Percentiles rank a stretch among this genome's conserved stretches.
phyloP scores from a whole-genome alignment of 2,113 vertebrate genomes.

The Hippocampus zosterae region DNA sequence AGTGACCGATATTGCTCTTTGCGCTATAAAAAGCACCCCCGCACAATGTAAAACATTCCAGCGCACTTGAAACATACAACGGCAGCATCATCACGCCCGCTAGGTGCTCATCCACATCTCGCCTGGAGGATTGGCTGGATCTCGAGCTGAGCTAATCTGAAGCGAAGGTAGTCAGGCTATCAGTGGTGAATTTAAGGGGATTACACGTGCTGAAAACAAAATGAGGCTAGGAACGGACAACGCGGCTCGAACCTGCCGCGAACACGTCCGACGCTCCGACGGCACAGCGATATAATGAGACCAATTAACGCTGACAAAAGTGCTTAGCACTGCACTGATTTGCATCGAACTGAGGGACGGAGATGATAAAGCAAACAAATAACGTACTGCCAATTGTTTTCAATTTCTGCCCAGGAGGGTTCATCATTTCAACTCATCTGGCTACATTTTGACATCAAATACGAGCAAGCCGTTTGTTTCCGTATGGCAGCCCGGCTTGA shows the following conservation, averaged over 20 bases:
- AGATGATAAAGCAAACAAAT: neutral
- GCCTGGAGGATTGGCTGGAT: conserved; percentile 30
- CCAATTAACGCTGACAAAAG: neutral
- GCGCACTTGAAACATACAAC: conserved; percentile 1
- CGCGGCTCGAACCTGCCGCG: conserved; percentile 18
- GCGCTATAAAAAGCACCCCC: too few species aligned
- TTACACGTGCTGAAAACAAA: conserved; percentile 67
- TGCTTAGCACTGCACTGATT: neutral
- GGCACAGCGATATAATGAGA: neutral
- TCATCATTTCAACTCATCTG: neutral
- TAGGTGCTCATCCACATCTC: neutral
- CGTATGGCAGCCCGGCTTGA: too few species aligned
- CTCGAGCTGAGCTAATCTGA: conserved; percentile 68
- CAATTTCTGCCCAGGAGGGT: neutral
- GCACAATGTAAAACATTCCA: too few species aligned
- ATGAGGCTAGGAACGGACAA: conserved; percentile 43
- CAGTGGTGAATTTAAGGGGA: conserved; percentile 69
- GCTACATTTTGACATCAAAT: too few species aligned
- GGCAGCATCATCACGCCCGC: neutral
- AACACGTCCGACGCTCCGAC: neutral
- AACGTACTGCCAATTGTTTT: neutral
- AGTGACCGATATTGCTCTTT: neutral
- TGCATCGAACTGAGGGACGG: neutral
- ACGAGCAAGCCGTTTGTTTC: too few species aligned
- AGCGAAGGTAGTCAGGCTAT: conserved; percentile 72